Evolutionary conservation across 1,140 invertebrate species (phyloP), one percentile per base, ranked within the genome.

Genomic region (Reticulitermes speratus): DNA sequence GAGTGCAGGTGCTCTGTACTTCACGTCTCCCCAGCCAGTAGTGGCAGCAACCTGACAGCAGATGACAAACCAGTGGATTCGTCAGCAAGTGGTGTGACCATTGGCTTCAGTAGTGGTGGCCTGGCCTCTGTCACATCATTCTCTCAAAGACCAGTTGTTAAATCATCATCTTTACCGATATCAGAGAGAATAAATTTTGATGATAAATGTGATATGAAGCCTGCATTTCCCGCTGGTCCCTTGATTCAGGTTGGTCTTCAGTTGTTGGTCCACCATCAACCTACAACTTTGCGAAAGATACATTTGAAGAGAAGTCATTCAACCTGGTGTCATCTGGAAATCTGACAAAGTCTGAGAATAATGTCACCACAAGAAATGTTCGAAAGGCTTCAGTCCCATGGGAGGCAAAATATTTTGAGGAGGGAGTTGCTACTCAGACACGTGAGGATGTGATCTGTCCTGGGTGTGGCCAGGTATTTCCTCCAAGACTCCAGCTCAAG

Each of bases 401-500:
- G 65, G 85, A 85, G 75, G 84, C 55, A 25, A 87, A 83, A 25
- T 69, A 87, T 44, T 86, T 44, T 82, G 86, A 87, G 59, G 88
- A 89, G 16, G 88, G 88, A 12, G 87, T 87, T 16, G 87, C 86
- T 25, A 89, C 89, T 3, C 87, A 89, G 82, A 88, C 89, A 6
- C 87, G 87, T 30, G 87, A 88, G 19, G 87, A 90, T 65, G 87
- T 90, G 16, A 88, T 89, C 44, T 90, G 90, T 82, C 90, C 89
- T 3, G 87, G 88, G 52, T 90, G 90, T 83, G 88, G 88, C 44
- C 85, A 86, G 82, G 88, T 89, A 23, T 90, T 90, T 86, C 87
- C 89, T 25, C 88, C 89, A 84, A 87, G 89, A n/a, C 87, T 88
- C 69, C 88, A 90, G 82, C 45, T 90, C 1, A 86, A 89, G 86